Conservation (phyloP, 2,888 invertebrate species). For the Thereva nobilitata region DNA sequence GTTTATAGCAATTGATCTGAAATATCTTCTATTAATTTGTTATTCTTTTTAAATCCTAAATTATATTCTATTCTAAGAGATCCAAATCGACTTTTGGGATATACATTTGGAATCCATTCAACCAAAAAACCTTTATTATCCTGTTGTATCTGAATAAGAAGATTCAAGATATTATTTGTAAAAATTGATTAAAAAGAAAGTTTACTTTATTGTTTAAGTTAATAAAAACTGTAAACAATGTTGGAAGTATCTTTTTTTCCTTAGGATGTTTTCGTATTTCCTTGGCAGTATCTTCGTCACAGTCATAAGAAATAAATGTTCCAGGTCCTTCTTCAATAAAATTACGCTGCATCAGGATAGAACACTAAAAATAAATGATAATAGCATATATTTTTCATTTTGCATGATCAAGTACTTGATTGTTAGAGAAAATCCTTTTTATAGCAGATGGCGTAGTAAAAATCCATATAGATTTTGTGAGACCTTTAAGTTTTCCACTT, state of each 20-base stretch:
- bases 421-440: constrained; percentile 73
- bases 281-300: constrained; percentile 1
- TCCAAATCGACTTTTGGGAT: constrained; percentile 71
- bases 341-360: constrained; percentile 66
- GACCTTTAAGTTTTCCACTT: constrained; percentile 67
- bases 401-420: constrained; percentile 57
- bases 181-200: constrained; percentile 18
- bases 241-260: constrained; percentile 48
- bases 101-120: constrained; percentile 76
- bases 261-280: constrained; percentile 39
- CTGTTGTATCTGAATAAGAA: constrained; percentile 46
- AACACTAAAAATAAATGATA: constrained; percentile 59
- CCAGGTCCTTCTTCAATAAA: constrained; percentile 67
- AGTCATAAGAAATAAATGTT: constrained; percentile 58
- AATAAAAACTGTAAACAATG: constrained; percentile 50
- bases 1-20: too few species aligned
- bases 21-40: constrained; percentile 6
- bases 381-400: not conserved
- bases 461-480: constrained; percentile 73
- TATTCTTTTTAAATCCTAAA: constrained; percentile 65
- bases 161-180: not conserved
- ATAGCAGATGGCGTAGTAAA: constrained; percentile 72
- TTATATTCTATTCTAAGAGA: constrained; percentile 73
- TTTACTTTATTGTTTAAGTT: constrained; percentile 45
- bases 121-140: constrained; percentile 70